A percentile compares a stretch with the other conserved stretches of the same genome.
phyloP scores from a whole-genome alignment of 2,888 invertebrate species.

The Torymus aiolomorphi region DNA sequence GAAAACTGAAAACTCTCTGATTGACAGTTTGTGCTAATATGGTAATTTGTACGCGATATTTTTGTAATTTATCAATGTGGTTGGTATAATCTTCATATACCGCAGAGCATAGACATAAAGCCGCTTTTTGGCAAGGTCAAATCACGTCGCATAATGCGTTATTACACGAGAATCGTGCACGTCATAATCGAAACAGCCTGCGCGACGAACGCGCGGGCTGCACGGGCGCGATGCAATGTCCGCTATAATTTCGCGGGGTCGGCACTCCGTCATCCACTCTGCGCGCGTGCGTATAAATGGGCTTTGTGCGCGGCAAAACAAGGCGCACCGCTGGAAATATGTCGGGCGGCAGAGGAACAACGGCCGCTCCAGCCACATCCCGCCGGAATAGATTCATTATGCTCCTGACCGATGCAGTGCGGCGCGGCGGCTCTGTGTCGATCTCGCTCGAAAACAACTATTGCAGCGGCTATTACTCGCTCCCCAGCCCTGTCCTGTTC shows the following conservation, averaged over 20 bases:
- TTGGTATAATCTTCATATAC: too few relatives aligned
- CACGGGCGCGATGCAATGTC: too few relatives aligned
- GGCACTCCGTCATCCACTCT: conserved; percentile 10
- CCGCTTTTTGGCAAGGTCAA: neutral
- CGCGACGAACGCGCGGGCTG: neutral
- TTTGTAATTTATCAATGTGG: too few relatives aligned
- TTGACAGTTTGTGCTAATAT: too few relatives aligned
- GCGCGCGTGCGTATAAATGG: conserved; percentile 34
- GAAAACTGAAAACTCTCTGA: too few relatives aligned
- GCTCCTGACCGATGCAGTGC: conserved; percentile 38
- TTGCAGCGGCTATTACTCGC: conserved; percentile 49
- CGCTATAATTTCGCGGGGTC: conserved; percentile 32
- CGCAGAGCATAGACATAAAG: neutral
- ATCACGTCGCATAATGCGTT: neutral
- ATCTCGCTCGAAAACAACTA: conserved; percentile 67
- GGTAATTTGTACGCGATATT: too few relatives aligned
- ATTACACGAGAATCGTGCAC: too few relatives aligned
- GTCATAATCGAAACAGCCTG: conserved; percentile 10
- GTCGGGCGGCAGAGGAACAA: neutral
- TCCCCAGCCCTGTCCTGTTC: too few relatives aligned
- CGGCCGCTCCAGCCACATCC: conserved; percentile 53
- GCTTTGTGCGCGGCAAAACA: conserved; percentile 34
- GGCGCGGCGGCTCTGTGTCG: conserved; percentile 50
- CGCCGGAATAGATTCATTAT: conserved; percentile 69
- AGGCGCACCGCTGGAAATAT: conserved; percentile 11